Percentiles rank a stretch among this genome's conserved stretches.
phyloP scores from a whole-genome alignment of 2,888 invertebrate species.

The Cosmopolites sordidus region DNA sequence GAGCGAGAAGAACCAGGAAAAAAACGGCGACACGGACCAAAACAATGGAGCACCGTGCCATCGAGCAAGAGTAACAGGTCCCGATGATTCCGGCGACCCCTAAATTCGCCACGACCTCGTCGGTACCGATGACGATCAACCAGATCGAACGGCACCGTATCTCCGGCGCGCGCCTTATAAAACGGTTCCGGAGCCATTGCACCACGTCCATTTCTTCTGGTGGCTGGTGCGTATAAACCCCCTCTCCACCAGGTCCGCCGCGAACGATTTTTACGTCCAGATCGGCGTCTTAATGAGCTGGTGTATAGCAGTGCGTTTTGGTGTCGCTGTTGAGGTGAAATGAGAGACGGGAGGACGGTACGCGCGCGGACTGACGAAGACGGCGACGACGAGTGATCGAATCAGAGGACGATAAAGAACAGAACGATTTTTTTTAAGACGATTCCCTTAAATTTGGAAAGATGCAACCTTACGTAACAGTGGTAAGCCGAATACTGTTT shows the following conservation, averaged over 20 bases:
- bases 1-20: too few relatives aligned
- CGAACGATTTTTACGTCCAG: too few relatives aligned
- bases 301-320: not conserved
- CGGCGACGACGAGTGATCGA: too few relatives aligned
- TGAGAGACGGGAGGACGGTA: not conserved
- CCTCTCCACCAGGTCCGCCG: not conserved
- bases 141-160: not conserved
- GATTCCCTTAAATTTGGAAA: not conserved
- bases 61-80: not conserved
- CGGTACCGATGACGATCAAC: not conserved
- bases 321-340: not conserved
- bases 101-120: slow-evolving; percentile 1
- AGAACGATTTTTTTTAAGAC: not conserved
- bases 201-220: not conserved
- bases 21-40: not conserved
- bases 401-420: not conserved
- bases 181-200: not conserved
- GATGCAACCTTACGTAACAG: not conserved
- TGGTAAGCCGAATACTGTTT: not conserved
- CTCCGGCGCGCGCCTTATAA: not conserved
- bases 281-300: too few relatives aligned
- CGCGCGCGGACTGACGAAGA: not conserved
- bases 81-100: not conserved
- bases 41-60: not conserved
- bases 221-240: not conserved